Base-by-base conservation (phyloP, 2,888 invertebrate species). In the Macropis europaea region DNA sequence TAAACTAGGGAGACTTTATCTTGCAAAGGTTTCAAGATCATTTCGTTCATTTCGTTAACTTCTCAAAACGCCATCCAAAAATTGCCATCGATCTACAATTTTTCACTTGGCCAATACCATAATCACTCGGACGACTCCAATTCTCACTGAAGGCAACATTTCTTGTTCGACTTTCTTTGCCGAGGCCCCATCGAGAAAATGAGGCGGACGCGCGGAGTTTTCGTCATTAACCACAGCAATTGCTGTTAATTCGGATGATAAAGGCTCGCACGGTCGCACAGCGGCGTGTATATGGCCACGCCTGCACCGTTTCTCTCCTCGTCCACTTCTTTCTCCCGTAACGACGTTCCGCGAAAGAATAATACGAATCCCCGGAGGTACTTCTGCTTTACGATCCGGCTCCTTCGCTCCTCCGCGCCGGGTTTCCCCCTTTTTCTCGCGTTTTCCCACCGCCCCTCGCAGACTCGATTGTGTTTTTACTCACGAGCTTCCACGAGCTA, bases 351-450 rank as follows among this genome's bases (percentile, higher is more conserved):
- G 57, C 69, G 52, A 69, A 77, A 81, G 70, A 77, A 79, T 77
- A 77, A 81, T 79, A 74, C 81, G 69, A 79, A 79, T 76, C 76
- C 73, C 76, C 45, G 42, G 71, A 77, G 79, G 56, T 71, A 56
- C 73, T 77, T 66, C 45, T 68, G 67, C 56, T 79, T 79, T 68
- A 75, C 78, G 78, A 76, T 62, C 60, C 67, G 13, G 42, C 67
- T 45, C 43, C 56, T 11, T 43, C 24, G n/a, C n/a, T n/a, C n/a
- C n/a, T n/a, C n/a, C n/a, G n/a, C n/a, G n/a, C n/a, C n/a, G n/a
- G n/a, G n/a, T n/a, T n/a, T 47, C 30, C 50, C 47, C 57, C 43
- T 57, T 64, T 52, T 34, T 56, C 64, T 13, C 47, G 47, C 48
- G 36, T 30, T 34, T 60, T 61, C 52, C 36, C 40, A 36, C 22